These are phyloP conservation scores for Diplazon laetatorius DNA, from an alignment of 2,888 invertebrate species.

Conservation along the genomic window DNA sequence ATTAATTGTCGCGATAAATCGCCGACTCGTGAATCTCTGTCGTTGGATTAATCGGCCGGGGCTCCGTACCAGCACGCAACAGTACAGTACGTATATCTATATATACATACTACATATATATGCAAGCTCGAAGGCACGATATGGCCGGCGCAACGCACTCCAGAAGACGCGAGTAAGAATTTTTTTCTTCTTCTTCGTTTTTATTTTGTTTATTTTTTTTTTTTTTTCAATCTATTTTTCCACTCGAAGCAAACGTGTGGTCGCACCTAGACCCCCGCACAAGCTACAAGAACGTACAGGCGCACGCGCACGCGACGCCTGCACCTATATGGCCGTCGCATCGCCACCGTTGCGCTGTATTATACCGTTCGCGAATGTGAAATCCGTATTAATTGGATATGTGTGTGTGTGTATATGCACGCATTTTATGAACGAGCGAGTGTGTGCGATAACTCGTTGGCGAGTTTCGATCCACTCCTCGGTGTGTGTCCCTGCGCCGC, in stretches of 20 bases:
- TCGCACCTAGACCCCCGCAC: slow-evolving; percentile 44
- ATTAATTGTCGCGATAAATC: slow-evolving; percentile 77
- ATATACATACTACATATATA: too few species aligned
- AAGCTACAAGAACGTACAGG: slow-evolving; percentile 41
- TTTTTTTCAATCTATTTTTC: too few species aligned
- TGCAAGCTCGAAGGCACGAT: too few species aligned
- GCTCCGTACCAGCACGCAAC: not conserved
- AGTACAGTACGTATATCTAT: slow-evolving; percentile 28
- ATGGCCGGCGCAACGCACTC: too few species aligned
- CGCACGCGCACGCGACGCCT: slow-evolving; percentile 66
- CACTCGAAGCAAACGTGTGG: slow-evolving; percentile 19
- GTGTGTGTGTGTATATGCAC: slow-evolving; percentile 25
- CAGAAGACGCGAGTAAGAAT: slow-evolving; percentile 48
- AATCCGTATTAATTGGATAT: slow-evolving; percentile 64
- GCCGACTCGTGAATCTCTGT: slow-evolving; percentile 65
- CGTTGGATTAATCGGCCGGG: slow-evolving; percentile 63
- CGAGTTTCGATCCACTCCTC: slow-evolving; percentile 26
- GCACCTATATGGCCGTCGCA: too few species aligned
- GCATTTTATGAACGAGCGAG: slow-evolving; percentile 46
- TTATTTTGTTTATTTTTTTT: slow-evolving; percentile 11
- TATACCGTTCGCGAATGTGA: slow-evolving; percentile 59
- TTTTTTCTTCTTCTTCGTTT: slow-evolving; percentile 33
- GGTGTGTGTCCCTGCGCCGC: slow-evolving; percentile 10
- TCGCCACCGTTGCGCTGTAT: slow-evolving; percentile 13
- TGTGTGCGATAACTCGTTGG: slow-evolving; percentile 50